Evolutionary conservation across 2,888 invertebrate genomes (phyloP).

Genomic region (Sycophila texana): DNA sequence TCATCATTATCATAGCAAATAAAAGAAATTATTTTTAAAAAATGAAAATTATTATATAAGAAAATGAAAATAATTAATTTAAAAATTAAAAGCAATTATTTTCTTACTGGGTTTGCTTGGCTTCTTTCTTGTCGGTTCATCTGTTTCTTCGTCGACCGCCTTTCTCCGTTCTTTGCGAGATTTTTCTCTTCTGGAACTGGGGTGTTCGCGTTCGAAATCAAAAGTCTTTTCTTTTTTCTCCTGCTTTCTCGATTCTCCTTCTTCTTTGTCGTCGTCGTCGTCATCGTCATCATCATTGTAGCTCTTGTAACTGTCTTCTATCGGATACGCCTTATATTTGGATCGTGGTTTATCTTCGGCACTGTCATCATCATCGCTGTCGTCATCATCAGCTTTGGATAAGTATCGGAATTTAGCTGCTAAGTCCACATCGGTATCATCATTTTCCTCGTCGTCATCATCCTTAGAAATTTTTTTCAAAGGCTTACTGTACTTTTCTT

Average conservation of each 20-base stretch:
- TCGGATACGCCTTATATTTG: slow-evolving; percentile 35
- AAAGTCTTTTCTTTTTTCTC: slow-evolving; percentile 12
- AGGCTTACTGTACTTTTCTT: slow-evolving; percentile 50
- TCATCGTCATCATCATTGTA: slow-evolving; percentile 61
- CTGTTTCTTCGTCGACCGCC: slow-evolving; percentile 59
- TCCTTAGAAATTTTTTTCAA: neutral
- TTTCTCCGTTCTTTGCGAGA: slow-evolving; percentile 45
- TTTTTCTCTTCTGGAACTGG: slow-evolving; percentile 19
- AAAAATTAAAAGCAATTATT: neutral
- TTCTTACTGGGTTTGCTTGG: slow-evolving; percentile 40
- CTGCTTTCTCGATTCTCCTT: slow-evolving; percentile 60
- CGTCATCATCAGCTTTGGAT: slow-evolving; percentile 32
- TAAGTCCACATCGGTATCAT: slow-evolving; percentile 27
- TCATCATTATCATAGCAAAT: too few species aligned
- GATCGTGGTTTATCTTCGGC: slow-evolving; percentile 58
- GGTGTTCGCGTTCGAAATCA: neutral
- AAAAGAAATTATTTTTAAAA: neutral
- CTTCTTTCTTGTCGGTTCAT: slow-evolving; percentile 45
- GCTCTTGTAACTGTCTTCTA: slow-evolving; percentile 6
- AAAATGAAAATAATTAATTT: neutral
- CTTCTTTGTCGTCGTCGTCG: slow-evolving; percentile 62
- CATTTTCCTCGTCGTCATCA: slow-evolving; percentile 28
- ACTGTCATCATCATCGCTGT: slow-evolving; percentile 41
- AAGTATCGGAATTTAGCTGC: slow-evolving; percentile 55
- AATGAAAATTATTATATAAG: neutral